Base-by-base conservation (phyloP, 2,888 invertebrate genomes). In the Hydrotaea diabolus region DNA sequence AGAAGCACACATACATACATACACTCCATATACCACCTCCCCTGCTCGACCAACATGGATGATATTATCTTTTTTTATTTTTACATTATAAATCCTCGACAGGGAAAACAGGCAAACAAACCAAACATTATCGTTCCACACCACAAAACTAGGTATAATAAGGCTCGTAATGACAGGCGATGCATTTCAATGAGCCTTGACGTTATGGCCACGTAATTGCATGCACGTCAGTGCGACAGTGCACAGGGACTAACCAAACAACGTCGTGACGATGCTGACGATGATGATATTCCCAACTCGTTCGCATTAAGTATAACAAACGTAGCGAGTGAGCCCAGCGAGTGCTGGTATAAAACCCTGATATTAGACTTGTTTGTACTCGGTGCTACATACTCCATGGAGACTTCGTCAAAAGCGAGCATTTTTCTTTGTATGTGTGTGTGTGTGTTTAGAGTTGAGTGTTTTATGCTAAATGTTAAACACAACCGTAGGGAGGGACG, bases 111-210 rank as follows among this genome's bases (percentile, higher is more conserved):
- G n/a, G n/a, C n/a, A n/a, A n/a, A n/a, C 43, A 3, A 13, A 49
- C n/a, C 49, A 49, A 49, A 49, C 15, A n/a, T 2, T 49, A n/a
- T n/a, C n/a, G 49, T n/a, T 49, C 49, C 49, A 49, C 13, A 13
- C 55, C 75, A 62, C 62, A 77, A 73, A 79, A 53, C 74, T 49
- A 57, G 39, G 15, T 66, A 59, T 80, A 82, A 85, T 85, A 85
- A 80, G 85, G 73, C 82, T 79, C 79, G 19, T 82, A 80, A 80
- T 82, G 82, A 85, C 82, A 82, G 23, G 79, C 77, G 79, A 85
- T 85, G 85, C 85, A 82, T 85, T 85, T 85, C 77, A 85, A 85
- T 85, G 79, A 85, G 82, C 69, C 79, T 74, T 82, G 79, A 74
- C 53, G 80, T 59, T 57, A 43, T 13, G 15, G 36, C 59, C 46